Conservation (phyloP, 37 sponge, comb jelly and placozoan genomes). For the Petrosia ficiformis region DNA sequence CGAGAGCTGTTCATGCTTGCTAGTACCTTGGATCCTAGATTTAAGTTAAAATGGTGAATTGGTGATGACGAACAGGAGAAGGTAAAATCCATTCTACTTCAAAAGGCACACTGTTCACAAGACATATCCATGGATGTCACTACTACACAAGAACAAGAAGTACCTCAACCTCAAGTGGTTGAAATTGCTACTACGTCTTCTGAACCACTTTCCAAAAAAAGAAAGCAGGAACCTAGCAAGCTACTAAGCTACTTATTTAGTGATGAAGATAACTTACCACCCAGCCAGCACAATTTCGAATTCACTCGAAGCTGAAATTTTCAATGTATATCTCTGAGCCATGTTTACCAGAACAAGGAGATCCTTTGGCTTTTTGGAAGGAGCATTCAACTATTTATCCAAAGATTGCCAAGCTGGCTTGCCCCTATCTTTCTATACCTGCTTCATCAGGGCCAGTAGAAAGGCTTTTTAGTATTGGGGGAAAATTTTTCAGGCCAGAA, state of each 20-base stretch:
- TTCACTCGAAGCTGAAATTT: too few relatives aligned
- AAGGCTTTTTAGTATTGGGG: constrained; percentile 35
- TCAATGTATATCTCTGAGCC: constrained; percentile 16
- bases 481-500: constrained; percentile 41
- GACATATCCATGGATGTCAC: neutral
- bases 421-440: constrained; percentile 18
- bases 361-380: constrained; percentile 24
- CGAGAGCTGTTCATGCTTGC: neutral
- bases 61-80: constrained; percentile 1
- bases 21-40: constrained; percentile 7
- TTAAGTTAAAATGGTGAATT: constrained; percentile 9
- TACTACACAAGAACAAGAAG: neutral
- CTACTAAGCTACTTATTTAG: constrained; percentile 10
- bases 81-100: neutral
- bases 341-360: constrained; percentile 6
- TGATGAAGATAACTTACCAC: neutral
- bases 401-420: constrained; percentile 21
- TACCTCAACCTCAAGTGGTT: constrained; percentile 3
- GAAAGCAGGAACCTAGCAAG: constrained; percentile 12
- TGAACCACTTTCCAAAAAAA: constrained; percentile 15
- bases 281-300: too few relatives aligned
- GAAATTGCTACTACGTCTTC: constrained; percentile 5
- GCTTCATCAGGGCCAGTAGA: constrained; percentile 41
- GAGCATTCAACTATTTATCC: constrained; percentile 5
- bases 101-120: neutral